Conservation (phyloP, 2,797 vertebrate genomes). For the Acrossocheilus fasciatus region DNA sequence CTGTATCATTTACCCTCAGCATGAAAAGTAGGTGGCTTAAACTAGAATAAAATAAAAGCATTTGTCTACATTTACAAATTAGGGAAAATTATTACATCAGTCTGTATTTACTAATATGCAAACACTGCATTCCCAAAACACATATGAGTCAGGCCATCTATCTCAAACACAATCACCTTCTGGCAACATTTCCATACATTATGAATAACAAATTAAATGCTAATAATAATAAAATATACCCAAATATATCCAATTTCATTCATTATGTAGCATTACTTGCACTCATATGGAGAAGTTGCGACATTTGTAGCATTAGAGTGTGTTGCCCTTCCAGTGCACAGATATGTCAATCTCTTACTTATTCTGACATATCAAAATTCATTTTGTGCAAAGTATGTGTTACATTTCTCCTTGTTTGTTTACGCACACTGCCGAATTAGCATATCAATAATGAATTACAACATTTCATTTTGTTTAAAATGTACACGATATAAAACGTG, state of each 20-base stretch:
- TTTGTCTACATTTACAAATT: not conserved
- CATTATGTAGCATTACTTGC: not conserved
- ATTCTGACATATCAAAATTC: not conserved
- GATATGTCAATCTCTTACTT: not conserved
- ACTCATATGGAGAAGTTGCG: not conserved
- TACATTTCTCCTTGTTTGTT: not conserved
- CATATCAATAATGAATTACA: not conserved
- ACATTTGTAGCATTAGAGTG: not conserved
- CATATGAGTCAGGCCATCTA: not conserved
- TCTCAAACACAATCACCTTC: not conserved
- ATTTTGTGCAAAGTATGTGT: not conserved
- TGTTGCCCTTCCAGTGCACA: not conserved
- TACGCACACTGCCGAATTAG: not conserved
- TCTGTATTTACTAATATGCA: not conserved
- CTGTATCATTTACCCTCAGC: not conserved
- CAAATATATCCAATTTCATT: not conserved
- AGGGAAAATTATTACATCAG: not conserved
- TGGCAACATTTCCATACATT: not conserved
- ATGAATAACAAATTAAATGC: not conserved
- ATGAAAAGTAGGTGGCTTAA: not conserved
- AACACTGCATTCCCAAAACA: not conserved
- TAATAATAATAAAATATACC: not conserved
- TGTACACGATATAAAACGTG: not conserved
- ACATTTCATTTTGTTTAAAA: not conserved
- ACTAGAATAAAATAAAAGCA: not conserved